These are phyloP conservation scores for Ceratina japonica DNA, from an alignment of 1,140 invertebrate species.

Conservation along the genomic window DNA sequence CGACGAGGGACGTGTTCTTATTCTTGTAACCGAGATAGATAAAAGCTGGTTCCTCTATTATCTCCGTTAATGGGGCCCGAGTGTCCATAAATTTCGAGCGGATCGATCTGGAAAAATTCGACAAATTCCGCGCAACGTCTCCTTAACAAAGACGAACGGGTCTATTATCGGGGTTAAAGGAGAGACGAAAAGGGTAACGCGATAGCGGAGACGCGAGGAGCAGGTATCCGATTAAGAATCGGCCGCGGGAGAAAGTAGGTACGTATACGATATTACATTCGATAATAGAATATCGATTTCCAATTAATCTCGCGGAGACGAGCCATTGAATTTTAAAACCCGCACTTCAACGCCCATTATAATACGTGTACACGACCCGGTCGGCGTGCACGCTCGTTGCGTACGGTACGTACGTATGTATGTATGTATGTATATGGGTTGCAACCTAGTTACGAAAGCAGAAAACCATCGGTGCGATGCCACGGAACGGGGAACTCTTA, in stretches of 20 bases:
- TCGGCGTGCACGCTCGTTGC: too few species aligned
- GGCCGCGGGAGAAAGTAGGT: neutral
- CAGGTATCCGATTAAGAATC: constrained; percentile 17
- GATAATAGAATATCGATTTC: constrained; percentile 52
- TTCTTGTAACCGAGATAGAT: neutral
- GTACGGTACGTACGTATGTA: neutral
- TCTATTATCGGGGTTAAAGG: neutral
- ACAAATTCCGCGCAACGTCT: neutral
- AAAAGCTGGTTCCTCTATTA: neutral
- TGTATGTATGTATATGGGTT: constrained; percentile 15
- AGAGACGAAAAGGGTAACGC: neutral
- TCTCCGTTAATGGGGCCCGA: neutral
- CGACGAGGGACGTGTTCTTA: neutral
- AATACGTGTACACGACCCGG: constrained; percentile 17
- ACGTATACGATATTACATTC: constrained; percentile 34
- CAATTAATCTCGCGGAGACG: constrained; percentile 46
- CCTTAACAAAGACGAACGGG: neutral
- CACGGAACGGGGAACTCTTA: neutral
- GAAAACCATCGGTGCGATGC: constrained; percentile 1
- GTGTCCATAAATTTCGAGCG: constrained; percentile 7
- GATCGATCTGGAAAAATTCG: neutral
- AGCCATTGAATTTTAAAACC: constrained; percentile 44
- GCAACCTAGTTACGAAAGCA: constrained; percentile 35
- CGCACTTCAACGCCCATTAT: constrained; percentile 34
- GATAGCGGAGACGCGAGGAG: neutral